Base-by-base conservation (phyloP, 2,888 invertebrate species). In the Alentia gelatinosa region DNA sequence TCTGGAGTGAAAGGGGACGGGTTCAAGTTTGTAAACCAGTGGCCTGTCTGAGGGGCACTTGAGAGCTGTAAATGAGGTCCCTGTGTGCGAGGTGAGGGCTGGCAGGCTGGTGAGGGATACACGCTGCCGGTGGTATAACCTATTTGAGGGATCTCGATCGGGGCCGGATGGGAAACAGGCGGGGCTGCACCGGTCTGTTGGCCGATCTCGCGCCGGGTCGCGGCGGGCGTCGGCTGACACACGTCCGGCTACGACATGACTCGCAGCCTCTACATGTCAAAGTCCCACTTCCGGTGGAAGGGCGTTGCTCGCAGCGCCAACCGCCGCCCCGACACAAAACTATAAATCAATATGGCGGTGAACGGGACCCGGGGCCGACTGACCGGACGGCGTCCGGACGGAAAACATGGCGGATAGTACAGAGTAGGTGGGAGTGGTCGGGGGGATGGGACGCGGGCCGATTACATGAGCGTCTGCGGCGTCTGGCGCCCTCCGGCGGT, bases 261-360 rank as follows among this genome's bases (percentile, higher is more conserved):
- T 7, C 33, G 86, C 7, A 9, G 47, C n/a, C 35, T 42, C n/a
- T 26, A 86, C 47, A 47, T 86, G 47, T 86, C 86, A 86, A 26
- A 86, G 15, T 26, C 86, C 26, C 12, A 86, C 86, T 86, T 86
- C 86, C 86, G 86, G 86, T 86, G 30, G 86, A 12, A 33, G 30
- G 68, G 83, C 83, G 83, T 39, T 23, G 68, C 33, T 30, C 68
- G 26, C 1, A 40, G 83, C 40, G 39, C 56, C n/a, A n/a, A n/a
- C n/a, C n/a, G n/a, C 68, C 83, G 37, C 23, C 39, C 39, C 37
- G 83, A 40, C 40, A 23, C 40, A 4, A n/a, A 30, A 9, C 42
- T 47, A 50, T 33, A 86, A 86, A 86, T 86, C 86, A 86, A 86
- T 86, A 86, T 35, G 86, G 47, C 30, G 86, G 86, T 26, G 26